phyloP scores from a whole-genome alignment of 2,888 invertebrate genomes.

The Eupeodes latifasciatus region DNA sequence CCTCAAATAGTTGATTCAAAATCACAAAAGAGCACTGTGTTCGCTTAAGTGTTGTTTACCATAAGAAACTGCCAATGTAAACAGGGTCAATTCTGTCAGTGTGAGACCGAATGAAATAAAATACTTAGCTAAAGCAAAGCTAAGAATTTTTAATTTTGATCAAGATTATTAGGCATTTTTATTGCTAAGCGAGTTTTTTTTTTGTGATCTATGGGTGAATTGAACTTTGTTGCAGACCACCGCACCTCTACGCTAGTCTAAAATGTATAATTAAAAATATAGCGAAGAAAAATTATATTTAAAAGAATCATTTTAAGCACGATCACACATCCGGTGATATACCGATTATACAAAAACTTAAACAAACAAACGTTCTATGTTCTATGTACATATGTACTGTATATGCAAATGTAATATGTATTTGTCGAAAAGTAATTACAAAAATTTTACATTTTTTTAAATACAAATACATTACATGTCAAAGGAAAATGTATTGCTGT shows the following conservation, averaged over 20 bases:
- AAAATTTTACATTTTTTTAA: too few species aligned
- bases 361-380: too few species aligned
- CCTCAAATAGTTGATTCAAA: slow-evolving; percentile 30
- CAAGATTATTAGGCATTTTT: neutral
- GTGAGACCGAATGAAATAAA: slow-evolving; percentile 24
- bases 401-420: too few species aligned
- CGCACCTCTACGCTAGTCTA: neutral
- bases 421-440: too few species aligned
- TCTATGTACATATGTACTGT: too few species aligned
- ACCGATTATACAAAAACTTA: too few species aligned
- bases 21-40: slow-evolving; percentile 32
- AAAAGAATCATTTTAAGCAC: neutral
- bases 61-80: slow-evolving; percentile 52
- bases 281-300: neutral
- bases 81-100: slow-evolving; percentile 56
- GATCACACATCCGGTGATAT: neutral
- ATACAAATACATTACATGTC: too few species aligned
- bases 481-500: too few species aligned
- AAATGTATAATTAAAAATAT: neutral
- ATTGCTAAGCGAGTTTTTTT: neutral
- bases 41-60: slow-evolving; percentile 56
- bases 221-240: neutral
- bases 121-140: slow-evolving; percentile 12
- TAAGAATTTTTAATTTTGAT: slow-evolving; percentile 30
- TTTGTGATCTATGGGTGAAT: neutral